Evolutionary conservation across 2,113 vertebrate genomes (phyloP).

Genomic region (Hyperoodon ampullatus): DNA sequence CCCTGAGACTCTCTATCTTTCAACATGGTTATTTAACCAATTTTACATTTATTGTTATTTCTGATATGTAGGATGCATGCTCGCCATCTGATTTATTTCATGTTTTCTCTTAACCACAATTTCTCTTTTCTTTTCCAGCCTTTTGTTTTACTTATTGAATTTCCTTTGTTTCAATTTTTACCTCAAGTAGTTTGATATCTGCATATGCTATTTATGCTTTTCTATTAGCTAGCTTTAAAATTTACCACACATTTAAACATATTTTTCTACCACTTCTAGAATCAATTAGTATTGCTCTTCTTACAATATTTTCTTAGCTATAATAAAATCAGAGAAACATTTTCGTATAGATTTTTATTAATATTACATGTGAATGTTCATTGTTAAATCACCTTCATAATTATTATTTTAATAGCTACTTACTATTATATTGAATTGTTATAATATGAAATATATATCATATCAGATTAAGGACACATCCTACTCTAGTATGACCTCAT

Average conservation of each 20-base stretch:
- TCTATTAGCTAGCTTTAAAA: conserved; percentile 43
- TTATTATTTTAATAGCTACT: conserved; percentile 6
- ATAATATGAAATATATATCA: background rate
- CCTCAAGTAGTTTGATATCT: conserved; percentile 9
- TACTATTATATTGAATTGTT: background rate
- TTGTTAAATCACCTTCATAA: conserved; percentile 9
- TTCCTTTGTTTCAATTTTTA: conserved; percentile 5
- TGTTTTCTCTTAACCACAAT: conserved; percentile 7
- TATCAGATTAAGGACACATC: background rate
- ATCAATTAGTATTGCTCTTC: background rate
- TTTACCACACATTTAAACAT: background rate
- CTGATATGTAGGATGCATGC: background rate
- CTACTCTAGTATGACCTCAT: background rate
- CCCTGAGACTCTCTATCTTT: background rate
- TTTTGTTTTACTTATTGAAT: background rate
- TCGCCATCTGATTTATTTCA: background rate
- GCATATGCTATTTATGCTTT: background rate
- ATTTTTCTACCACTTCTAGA: conserved; percentile 29
- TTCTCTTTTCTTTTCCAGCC: background rate
- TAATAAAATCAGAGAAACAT: conserved; percentile 9
- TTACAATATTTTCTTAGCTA: conserved; percentile 1
- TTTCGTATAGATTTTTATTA: conserved; percentile 30
- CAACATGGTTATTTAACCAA: background rate
- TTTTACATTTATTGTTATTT: conserved; percentile 18
- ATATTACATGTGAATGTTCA: background rate